Conservation (phyloP, 2,113 vertebrate genomes). For the Serilophus lunatus region DNA sequence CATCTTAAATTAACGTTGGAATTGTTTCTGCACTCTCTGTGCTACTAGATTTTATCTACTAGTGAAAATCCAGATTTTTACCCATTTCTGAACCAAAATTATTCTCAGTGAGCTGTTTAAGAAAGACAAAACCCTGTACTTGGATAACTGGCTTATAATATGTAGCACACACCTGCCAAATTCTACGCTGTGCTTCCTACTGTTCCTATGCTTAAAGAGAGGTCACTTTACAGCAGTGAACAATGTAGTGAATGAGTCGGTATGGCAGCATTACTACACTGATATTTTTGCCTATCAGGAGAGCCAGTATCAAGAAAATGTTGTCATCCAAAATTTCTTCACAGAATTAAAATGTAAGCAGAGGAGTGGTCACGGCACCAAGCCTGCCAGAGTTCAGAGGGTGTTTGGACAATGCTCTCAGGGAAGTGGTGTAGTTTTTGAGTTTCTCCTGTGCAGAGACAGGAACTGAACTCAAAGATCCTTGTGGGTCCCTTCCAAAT, state of each 20-base stretch:
- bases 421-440: rapidly evolving
- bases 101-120: background rate
- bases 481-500: background rate
- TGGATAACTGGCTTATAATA: background rate
- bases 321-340: background rate
- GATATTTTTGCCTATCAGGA: background rate
- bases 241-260: background rate
- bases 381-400: background rate
- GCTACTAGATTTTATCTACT: background rate
- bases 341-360: background rate
- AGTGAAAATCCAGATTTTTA: background rate
- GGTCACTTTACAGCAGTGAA: background rate
- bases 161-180: background rate
- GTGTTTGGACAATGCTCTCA: background rate
- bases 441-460: background rate
- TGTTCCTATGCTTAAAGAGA: background rate
- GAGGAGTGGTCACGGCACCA: background rate
- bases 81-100: background rate
- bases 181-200: background rate
- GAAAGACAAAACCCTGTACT: background rate
- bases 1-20: background rate
- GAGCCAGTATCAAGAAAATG: background rate
- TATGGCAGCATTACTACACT: background rate
- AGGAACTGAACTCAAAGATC: background rate
- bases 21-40: background rate